Base-by-base conservation (phyloP, 2,113 vertebrate genomes). In the Archocentrus centrarchus region DNA sequence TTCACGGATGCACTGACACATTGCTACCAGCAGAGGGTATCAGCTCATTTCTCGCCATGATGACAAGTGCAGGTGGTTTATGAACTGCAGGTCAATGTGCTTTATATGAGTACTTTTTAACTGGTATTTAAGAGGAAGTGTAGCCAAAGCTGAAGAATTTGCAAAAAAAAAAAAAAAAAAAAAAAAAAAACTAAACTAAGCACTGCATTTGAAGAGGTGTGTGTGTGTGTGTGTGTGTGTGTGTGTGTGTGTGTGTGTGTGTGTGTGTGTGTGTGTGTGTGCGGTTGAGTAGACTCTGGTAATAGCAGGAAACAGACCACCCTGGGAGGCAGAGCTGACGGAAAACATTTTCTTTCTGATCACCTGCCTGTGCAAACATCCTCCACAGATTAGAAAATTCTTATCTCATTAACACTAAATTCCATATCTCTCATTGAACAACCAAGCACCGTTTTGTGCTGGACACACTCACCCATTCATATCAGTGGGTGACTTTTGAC, bases 301-400 rank as follows among this genome's bases (percentile, higher is more conserved):
- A 88, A 89, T 83, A 84, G 89, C 91, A 94, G 92, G 92, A 95
- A 95, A 88, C 83, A 83, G 90, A 93, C 82, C 80, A 86, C 85
- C 84, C 89, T 83, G 66, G 77, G 84, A 89, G 80, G 88, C 78
- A 82, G 86, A 79, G 80, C 83, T 92, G 82, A 85, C 60, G 47
- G 81, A 91, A 93, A 91, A 64, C 30, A 86, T 91, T 92, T 86
- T 81, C 62, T 80, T 89, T 85, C 87, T 62, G 76, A 87, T 94
- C 91, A 93, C 91, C 93, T 94, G 91, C 82, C 83, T 91, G 84
- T 86, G 63, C 79, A 94, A 94, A 91, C 91, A 92, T 93, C 91
- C 88, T 89, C 66, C 39, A 61, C 63, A 73, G 70, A 27, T 5
- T 14, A 66, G 50, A 64, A 41, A 62, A 84, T 22, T 60, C 68